Base-by-base conservation (phyloP, 2,888 invertebrate species). In the Morpho deidamia region DNA sequence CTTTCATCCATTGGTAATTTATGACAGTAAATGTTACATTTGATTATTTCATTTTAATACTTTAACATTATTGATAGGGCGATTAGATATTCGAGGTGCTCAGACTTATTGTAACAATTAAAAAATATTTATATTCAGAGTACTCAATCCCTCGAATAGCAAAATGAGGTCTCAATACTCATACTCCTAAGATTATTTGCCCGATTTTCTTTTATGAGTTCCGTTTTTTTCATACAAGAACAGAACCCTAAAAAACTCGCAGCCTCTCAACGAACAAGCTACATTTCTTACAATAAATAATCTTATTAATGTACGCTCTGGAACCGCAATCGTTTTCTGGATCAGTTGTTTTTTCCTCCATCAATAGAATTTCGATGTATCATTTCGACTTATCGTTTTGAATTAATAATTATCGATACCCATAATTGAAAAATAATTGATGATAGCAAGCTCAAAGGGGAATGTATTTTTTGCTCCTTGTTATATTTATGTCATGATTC, bases 281-380 rank as follows among this genome's bases (percentile, higher is more conserved):
- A 49, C 48, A 43, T 54, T 58, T 58, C 59, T 61, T 60, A 45
- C 41, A 41, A 63, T 55, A 61, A 60, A 61, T 57, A 54, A 59
- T 59, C 54, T 49, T 52, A 56, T 58, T 59, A 59, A 60, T 62
- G 48, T 47, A 43, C 43, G 54, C 48, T 44, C 52, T 57, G 51
- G 48, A 63, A 51, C 48, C 33, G 58, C 58, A 57, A 60, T 61
- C 49, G 53, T 51, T 59, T 60, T 56, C 60, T 61, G 61, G 44
- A 60, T 61, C 58, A 56, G 47, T 55, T 63, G 61, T 64, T 64
- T 56, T 47, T 14, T 9, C 37, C 14, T 4, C 11, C 39, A 10
- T 42, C 54, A 49, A 58, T 59, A 53, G 53, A 59, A 60, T 56
- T 64, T 58, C 53, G 54, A 54, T 59, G 39, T 38, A 59, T 60